A percentile compares a stretch with the other conserved stretches of the same genome.
phyloP scores from a whole-genome alignment of 2,113 vertebrate genomes.

The Rhea americana region DNA sequence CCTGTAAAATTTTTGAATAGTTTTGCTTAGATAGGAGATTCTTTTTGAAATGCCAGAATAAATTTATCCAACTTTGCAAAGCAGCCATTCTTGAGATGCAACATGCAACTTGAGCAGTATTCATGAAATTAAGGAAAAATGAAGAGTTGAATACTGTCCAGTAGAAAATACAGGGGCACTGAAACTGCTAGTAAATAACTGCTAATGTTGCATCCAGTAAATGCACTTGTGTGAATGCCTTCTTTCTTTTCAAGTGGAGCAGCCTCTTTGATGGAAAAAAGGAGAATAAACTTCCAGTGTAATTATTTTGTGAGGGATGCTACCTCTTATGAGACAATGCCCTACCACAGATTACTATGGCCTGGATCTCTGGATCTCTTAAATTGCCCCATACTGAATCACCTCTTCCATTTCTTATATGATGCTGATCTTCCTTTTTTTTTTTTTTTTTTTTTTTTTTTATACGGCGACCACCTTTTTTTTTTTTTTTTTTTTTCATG shows the following conservation, averaged over 20 bases:
- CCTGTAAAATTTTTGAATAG: neutral
- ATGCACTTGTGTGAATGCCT: neutral
- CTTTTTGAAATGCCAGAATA: neutral
- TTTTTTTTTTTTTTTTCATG: neutral
- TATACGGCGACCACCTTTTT: too few species aligned
- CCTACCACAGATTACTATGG: neutral
- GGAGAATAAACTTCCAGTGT: rapidly evolving
- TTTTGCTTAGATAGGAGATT: neutral
- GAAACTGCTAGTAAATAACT: neutral
- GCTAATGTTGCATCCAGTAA: neutral
- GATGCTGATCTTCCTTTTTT: neutral
- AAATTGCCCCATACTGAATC: neutral
- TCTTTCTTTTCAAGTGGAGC: neutral
- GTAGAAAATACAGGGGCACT: neutral
- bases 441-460: neutral
- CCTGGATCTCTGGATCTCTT: neutral
- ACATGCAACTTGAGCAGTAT: neutral
- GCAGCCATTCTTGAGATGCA: neutral
- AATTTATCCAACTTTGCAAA: neutral
- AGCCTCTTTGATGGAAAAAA: neutral
- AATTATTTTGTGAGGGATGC: neutral
- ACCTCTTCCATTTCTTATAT: neutral
- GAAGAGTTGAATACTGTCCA: neutral
- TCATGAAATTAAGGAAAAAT: neutral
- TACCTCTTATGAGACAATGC: neutral